Evolutionary conservation across 2,797 vertebrate genomes (phyloP).

Genomic region (Gymnodraco acuticeps): DNA sequence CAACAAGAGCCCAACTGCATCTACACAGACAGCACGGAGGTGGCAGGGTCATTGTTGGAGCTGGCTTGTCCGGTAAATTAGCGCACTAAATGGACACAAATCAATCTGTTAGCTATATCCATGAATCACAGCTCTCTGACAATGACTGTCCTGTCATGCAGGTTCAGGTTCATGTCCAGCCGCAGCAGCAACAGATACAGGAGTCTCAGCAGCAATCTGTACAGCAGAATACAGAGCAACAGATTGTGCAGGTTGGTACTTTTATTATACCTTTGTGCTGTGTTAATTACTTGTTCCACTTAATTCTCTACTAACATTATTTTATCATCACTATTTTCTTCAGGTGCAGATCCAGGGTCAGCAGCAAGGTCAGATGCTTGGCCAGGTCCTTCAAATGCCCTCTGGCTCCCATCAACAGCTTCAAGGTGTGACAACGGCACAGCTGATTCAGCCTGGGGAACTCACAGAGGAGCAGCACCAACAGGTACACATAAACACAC

Average conservation of each 20-base stretch:
- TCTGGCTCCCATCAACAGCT: slow-evolving; percentile 91
- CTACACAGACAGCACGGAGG: slow-evolving; percentile 97
- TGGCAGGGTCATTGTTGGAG: slow-evolving; percentile 95
- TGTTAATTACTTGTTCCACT: not conserved
- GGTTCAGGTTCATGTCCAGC: slow-evolving; percentile 95
- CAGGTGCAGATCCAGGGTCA: slow-evolving; percentile 92
- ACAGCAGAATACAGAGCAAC: slow-evolving; percentile 91
- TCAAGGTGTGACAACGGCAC: slow-evolving; percentile 89
- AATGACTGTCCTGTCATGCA: slow-evolving; percentile 56
- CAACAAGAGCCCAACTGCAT: slow-evolving; percentile 95
- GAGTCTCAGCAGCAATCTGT: slow-evolving; percentile 87
- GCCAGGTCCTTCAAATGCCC: slow-evolving; percentile 92
- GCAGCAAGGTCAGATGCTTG: slow-evolving; percentile 89
- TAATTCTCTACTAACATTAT: not conserved
- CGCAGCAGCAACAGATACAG: slow-evolving; percentile 90
- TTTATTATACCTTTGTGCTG: not conserved
- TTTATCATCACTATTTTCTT: slow-evolving; percentile 26
- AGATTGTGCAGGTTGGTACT: slow-evolving; percentile 91
- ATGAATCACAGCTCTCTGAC: slow-evolving; percentile 8
- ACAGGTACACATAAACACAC: slow-evolving; percentile 77
- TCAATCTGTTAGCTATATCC: not conserved
- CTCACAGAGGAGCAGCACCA: slow-evolving; percentile 97
- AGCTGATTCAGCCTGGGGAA: slow-evolving; percentile 94
- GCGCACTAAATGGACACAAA: not conserved
- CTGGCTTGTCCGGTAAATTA: slow-evolving; percentile 93